Evolutionary conservation across 2,797 vertebrate genomes (phyloP).

Genomic region (Pseudochaenichthys georgianus): DNA sequence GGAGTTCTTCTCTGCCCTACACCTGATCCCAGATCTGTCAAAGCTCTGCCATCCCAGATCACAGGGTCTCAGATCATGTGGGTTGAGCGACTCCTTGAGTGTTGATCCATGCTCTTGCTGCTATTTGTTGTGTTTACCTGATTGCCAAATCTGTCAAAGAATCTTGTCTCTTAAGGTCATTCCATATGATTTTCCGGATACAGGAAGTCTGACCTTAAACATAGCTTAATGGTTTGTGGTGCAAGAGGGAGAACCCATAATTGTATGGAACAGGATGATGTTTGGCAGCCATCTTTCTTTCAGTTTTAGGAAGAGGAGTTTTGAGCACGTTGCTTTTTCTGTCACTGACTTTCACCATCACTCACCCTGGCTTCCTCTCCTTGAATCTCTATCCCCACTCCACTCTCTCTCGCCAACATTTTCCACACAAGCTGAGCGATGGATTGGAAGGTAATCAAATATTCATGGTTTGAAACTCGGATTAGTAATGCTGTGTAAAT

Average conservation of each 20-base stretch:
- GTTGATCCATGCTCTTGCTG: conserved; percentile 33
- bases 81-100: conserved; percentile 14
- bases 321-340: conserved; percentile 36
- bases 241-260: conserved; percentile 4
- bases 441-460: conserved; percentile 80
- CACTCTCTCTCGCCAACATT: conserved; percentile 51
- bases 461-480: conserved; percentile 83
- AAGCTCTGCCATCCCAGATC: conserved; percentile 68
- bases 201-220: conserved; percentile 37
- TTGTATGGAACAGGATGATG: conserved; percentile 31
- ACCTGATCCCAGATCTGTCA: conserved; percentile 83
- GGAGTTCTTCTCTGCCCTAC: conserved; percentile 68
- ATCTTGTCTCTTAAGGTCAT: conserved; percentile 13
- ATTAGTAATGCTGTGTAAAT: conserved; percentile 84
- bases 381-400: conserved; percentile 19
- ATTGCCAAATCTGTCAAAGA: conserved; percentile 42
- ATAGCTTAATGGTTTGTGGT: conserved; percentile 13
- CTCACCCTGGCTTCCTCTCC: conserved; percentile 43
- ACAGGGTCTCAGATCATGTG: conserved; percentile 58
- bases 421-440: conserved; percentile 67
- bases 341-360: conserved; percentile 55
- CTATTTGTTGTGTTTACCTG: conserved; percentile 50
- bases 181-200: conserved; percentile 23
- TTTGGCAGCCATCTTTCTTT: conserved; percentile 16
- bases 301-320: conserved; percentile 38